Evolutionary conservation across 2,888 invertebrate genomes (phyloP), one percentile per base, ranked within the genome.

Genomic region (Callimorpha dominula): DNA sequence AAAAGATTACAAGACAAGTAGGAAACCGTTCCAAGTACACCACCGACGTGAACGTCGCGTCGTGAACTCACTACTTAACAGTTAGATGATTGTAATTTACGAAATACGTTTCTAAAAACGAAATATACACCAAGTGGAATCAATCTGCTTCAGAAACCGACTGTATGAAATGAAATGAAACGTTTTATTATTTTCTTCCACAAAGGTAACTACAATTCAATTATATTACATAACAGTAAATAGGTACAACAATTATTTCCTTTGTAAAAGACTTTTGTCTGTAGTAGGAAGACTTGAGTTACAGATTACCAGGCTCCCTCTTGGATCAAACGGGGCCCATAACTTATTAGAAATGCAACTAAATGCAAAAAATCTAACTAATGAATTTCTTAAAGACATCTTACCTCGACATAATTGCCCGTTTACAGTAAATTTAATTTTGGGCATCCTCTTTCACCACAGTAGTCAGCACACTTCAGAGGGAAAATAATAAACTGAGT

Each of bases 401-500:
- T 46, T 87, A 94, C 94, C 94, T 81, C 78, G 81, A 86, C 91
- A 92, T 85, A 84, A 88, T 74, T 78, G 85, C 5, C 92, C 94
- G 68, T 94, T 94, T 7, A 94, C 91, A 15, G 89, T 90, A 78
- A 94, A 94, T 80, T 91, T 86, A 69, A 94, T 85, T 78, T 76
- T 85, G 14, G 60, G 5, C 60, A 60, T 60, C 14, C 60, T 60
- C 14, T 31, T 31, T 14, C 20, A 60, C 31, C 12, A 14, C 31
- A 60, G 31, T 31, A 31, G 31, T 31, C 31, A 14, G 5, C 4
- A 5, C 60, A 31, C 60, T 60, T 31, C 60, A 31, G 31, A 60
- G 12, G 14, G 7, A 31, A 14, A 60, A 60, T 60, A 14, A 20
- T 31, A 31, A 31, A 60, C 60, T 60, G 14, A 60, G 14, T 31